Evolutionary conservation across 92 coral and sea anemone genomes (phyloP), one percentile per base, ranked within the genome.

Genomic region (Desmophyllum pertusum): DNA sequence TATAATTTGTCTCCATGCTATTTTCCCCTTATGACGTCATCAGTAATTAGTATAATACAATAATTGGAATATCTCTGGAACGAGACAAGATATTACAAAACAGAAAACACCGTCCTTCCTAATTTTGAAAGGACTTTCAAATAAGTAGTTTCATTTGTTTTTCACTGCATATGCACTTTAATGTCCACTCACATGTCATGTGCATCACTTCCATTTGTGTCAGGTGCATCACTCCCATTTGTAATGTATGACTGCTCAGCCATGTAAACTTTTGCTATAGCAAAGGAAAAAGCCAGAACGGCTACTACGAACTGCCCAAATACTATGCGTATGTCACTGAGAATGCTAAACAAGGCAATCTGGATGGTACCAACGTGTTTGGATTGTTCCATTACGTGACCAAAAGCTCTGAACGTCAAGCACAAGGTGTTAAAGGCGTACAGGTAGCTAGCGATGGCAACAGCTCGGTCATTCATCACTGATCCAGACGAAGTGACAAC

Each of bases 341-440:
- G 29, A 13, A 84, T 84, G n/a, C 63, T 53, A 76, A 84, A 84
- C 64, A 84, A 69, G 5, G 88, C 88, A 3, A 84, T 84, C 83
- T 84, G 88, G 14, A 76, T 85, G 29, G 78, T 27, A 1, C 89
- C 89, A n/a, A 78, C 57, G n/a, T n/a, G 27, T 30, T 43, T 78
- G 7, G 36, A 27, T 8, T 84, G 51, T 66, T 85, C 84, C 89
- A 85, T 77, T 1, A 78, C 70, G 73, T 78, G 77, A 1, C 89
- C 89, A 67, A 85, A 77, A 23, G 45, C 83, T 50, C 89, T 66
- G 33, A 85, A 71, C 36, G 89, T 70, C 35, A 85, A 52, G 77
- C 78, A 79, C 70, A 79, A 48, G 77, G 89, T 35, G 71, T 85
- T 85, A 17, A 85, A 55, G 43, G 84, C 84, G 50, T 85, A 85